Evolutionary conservation across 2,888 invertebrate species (phyloP).

Genomic region (Hanleya hanleyi): DNA sequence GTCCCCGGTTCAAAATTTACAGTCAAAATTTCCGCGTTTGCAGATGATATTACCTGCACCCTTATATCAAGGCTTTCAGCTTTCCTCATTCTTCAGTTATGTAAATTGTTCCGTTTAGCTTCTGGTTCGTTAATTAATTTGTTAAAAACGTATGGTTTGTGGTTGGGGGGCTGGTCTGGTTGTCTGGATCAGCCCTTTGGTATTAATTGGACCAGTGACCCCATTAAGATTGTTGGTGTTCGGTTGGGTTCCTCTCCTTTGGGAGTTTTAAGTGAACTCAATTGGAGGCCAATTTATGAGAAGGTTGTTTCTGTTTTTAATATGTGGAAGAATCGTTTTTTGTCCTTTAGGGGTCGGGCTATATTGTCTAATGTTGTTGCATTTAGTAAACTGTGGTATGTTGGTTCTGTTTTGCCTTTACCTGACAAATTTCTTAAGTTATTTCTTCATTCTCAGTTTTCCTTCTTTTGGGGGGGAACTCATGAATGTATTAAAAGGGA

Average conservation of each 20-base stretch:
- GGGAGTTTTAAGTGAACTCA: neutral
- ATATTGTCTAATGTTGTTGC: neutral
- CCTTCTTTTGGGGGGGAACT: neutral
- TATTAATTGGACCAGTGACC: neutral
- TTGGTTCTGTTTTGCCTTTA: neutral
- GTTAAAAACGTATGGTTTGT: neutral
- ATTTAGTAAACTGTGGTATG: neutral
- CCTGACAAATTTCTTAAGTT: neutral
- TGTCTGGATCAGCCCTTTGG: neutral
- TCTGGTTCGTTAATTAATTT: neutral
- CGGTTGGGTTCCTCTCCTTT: neutral
- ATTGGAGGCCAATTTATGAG: neutral
- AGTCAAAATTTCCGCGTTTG: neutral
- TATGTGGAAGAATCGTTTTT: neutral
- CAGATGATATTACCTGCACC: constrained; percentile 7
- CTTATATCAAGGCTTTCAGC: neutral
- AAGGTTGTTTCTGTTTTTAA: neutral
- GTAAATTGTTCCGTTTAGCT: neutral
- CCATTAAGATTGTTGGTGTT: neutral
- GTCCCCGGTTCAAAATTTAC: neutral
- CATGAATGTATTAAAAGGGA: neutral
- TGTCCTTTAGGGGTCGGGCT: neutral
- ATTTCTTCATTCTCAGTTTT: neutral
- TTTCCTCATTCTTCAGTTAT: neutral
- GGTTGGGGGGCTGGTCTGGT: neutral